These are phyloP conservation scores for Numida meleagris DNA, from an alignment of 2,113 vertebrate genomes.

Conservation along the genomic window DNA sequence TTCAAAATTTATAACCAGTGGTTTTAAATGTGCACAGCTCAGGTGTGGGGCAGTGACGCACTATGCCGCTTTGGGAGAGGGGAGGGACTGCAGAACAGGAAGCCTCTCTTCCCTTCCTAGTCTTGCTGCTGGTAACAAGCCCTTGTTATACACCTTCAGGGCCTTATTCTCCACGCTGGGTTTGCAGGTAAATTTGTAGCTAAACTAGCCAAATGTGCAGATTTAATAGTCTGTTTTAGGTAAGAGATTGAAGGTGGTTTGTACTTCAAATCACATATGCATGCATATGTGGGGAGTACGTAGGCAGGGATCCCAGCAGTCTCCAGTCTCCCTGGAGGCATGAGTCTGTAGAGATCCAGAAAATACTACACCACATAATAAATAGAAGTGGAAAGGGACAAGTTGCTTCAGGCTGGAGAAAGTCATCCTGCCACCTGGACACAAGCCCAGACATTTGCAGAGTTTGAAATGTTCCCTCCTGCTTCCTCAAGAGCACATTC, in stretches of 20 bases:
- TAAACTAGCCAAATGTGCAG: not conserved
- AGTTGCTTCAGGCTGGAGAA: not conserved
- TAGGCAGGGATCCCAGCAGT: not conserved
- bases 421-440: slow-evolving; percentile 19
- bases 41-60: not conserved
- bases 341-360: not conserved
- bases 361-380: not conserved
- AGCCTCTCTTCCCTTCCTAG: not conserved
- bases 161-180: not conserved
- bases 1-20: not conserved
- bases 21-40: not conserved
- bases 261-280: not conserved
- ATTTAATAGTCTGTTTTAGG: not conserved
- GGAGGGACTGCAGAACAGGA: not conserved
- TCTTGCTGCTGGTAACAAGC: not conserved
- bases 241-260: not conserved
- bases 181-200: not conserved
- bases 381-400: not conserved
- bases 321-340: not conserved
- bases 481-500: slow-evolving; percentile 20
- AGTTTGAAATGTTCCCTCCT: slow-evolving; percentile 27
- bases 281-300: rapidly evolving
- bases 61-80: not conserved
- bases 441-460: slow-evolving; percentile 8
- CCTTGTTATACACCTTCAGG: not conserved